Evolutionary conservation across 2,888 invertebrate species (phyloP), one percentile per base, ranked within the genome.

Genomic region (Endotricha flammealis): DNA sequence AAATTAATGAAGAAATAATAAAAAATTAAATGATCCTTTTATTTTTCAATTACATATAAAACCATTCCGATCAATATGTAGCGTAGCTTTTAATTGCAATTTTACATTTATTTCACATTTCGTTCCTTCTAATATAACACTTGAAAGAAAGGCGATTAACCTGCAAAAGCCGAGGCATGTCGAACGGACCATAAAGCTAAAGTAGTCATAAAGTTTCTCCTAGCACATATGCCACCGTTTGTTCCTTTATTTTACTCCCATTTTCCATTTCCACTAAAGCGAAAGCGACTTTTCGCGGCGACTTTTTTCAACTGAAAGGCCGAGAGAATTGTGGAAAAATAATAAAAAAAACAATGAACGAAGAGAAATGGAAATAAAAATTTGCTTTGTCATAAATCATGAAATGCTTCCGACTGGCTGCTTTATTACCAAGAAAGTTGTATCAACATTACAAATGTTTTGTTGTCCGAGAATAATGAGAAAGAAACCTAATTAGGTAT

Each of bases 381-480:
- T 81, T 83, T 74, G 80, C 75, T 79, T 76, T 76, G 77, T 81
- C 79, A 82, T 85, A 86, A 85, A 85, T 86, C 79, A 78, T 69
- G 74, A 71, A 80, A 75, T 59, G 74, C 75, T 80, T 85, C 83
- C 81, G 79, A 67, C 64, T 64, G 68, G 76, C 68, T 72, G 70
- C 64, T 69, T 75, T 71, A 65, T 67, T 74, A 75, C 75, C 73
- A 81, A 75, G 79, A 80, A 81, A 80, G 72, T 79, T 79, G 65
- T 70, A 69, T 77, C 68, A 74, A 72, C 66, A 67, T 62, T 64
- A 61, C 55, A 52, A 57, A 55, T 62, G 54, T 71, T 68, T 74
- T 69, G 62, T 67, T 70, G 59, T 58, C 53, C 51, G 58, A 49
- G 51, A 59, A 57, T 60, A 66, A 68, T 61, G 58, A 56, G 56